Percentiles rank a stretch among this genome's conserved stretches.
These are phyloP conservation scores for Fabriciana adippe DNA, from an alignment of 2,888 invertebrate species.

Conservation along the genomic window DNA sequence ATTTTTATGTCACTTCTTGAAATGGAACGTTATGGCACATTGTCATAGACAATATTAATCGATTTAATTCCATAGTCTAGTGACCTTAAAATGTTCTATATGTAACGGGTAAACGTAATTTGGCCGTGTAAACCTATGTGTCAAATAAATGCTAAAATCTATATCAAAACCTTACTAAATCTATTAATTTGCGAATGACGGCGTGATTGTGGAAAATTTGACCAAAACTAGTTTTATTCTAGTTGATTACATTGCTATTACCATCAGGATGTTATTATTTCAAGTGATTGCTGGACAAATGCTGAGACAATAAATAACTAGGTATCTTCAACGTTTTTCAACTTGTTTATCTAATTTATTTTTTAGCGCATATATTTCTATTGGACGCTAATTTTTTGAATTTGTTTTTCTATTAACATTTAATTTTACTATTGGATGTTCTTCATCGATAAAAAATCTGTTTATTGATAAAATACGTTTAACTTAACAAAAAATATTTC, in stretches of 20 bases:
- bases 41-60: constrained; percentile 36
- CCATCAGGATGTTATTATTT: constrained; percentile 34
- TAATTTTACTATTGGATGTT: neutral
- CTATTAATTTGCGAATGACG: constrained; percentile 40
- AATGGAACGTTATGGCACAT: constrained; percentile 20
- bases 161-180: constrained; percentile 35
- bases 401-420: neutral
- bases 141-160: constrained; percentile 37
- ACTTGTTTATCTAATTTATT: constrained; percentile 39
- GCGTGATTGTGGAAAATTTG: constrained; percentile 44
- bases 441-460: neutral
- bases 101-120: constrained; percentile 25
- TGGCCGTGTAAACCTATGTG: constrained; percentile 35
- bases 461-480: neutral
- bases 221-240: constrained; percentile 19
- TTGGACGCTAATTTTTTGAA: constrained; percentile 1
- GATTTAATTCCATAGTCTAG: constrained; percentile 35
- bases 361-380: constrained; percentile 14
- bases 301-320: constrained; percentile 24
- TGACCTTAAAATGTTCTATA: constrained; percentile 22
- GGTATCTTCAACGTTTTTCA: constrained; percentile 38
- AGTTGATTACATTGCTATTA: constrained; percentile 31
- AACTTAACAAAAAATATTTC: neutral
- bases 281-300: constrained; percentile 34
- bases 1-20: constrained; percentile 7